Evolutionary conservation across 1,140 invertebrate species (phyloP).

Genomic region (Drosophila sproati): DNA sequence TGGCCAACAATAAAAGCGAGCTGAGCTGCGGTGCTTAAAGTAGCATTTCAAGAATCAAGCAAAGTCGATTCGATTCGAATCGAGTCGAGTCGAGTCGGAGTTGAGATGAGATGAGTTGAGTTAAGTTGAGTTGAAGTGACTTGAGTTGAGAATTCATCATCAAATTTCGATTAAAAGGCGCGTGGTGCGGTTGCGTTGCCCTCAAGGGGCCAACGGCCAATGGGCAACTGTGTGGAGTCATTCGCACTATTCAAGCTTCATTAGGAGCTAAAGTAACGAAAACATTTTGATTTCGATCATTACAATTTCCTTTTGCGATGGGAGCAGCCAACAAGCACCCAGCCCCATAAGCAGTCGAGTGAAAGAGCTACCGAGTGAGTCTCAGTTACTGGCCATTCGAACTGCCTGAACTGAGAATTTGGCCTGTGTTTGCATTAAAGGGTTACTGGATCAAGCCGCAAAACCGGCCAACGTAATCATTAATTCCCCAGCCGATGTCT

Average conservation of each 20-base stretch:
- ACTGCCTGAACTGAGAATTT: constrained; percentile 22
- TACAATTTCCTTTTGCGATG: constrained; percentile 77
- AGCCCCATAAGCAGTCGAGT: constrained; percentile 42
- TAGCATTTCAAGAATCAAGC: constrained; percentile 51
- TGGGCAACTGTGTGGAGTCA: constrained; percentile 62
- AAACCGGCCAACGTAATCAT: constrained; percentile 67
- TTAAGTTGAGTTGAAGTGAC: constrained; percentile 18
- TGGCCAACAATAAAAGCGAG: constrained; percentile 60
- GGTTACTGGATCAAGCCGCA: constrained; percentile 78
- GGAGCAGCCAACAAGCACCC: constrained; percentile 19
- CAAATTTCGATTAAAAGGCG: constrained; percentile 83
- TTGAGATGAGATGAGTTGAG: constrained; percentile 32
- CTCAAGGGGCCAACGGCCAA: constrained; percentile 45
- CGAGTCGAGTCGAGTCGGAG: constrained; percentile 30
- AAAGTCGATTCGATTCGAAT: constrained; percentile 16
- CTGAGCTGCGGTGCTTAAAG: constrained; percentile 33
- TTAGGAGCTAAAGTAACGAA: constrained; percentile 81
- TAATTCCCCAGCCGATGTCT: constrained; percentile 67
- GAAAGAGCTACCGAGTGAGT: constrained; percentile 73
- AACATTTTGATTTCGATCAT: constrained; percentile 83
- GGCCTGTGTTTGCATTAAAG: constrained; percentile 58
- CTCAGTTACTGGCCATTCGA: constrained; percentile 24
- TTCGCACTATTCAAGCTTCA: constrained; percentile 82
- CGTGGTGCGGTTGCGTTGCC: constrained; percentile 53
- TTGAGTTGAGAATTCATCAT: constrained; percentile 73